phyloP scores from a whole-genome alignment of 2,113 vertebrate species.

The Hemibates koningsi region DNA sequence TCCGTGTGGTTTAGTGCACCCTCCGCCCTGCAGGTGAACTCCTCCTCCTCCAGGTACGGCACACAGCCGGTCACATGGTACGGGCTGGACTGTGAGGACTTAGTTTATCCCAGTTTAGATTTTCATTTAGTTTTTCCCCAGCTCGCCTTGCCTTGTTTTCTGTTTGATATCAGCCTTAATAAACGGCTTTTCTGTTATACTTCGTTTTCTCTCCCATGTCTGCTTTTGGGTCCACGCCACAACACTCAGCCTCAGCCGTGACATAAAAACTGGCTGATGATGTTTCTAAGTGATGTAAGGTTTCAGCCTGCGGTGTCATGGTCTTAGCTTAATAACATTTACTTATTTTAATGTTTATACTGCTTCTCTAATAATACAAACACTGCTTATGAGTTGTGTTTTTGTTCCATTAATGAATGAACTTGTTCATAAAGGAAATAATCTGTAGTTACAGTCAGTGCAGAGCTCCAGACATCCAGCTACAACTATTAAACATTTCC shows the following conservation, averaged over 20 bases:
- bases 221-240: not conserved
- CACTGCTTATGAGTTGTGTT: not conserved
- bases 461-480: not conserved
- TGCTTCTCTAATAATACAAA: not conserved
- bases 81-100: too few species aligned
- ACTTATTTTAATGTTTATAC: not conserved
- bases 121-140: too few species aligned
- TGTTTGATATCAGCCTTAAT: too few species aligned
- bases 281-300: not conserved
- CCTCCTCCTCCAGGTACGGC: too few species aligned
- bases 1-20: too few species aligned
- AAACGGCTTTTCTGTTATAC: too few species aligned
- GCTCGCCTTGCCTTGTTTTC: too few species aligned
- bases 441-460: fast-evolving
- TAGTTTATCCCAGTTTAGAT: too few species aligned
- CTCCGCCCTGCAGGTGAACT: too few species aligned
- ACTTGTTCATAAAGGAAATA: not conserved
- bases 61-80: too few species aligned
- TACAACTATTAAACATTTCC: fast-evolving
- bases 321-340: not conserved
- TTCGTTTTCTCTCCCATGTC: too few species aligned
- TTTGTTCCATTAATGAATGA: not conserved
- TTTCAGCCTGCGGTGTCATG: not conserved
- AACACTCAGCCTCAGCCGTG: not conserved
- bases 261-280: not conserved